phyloP scores from a whole-genome alignment of 1,140 invertebrate species.

The Andricus grossulariae region DNA sequence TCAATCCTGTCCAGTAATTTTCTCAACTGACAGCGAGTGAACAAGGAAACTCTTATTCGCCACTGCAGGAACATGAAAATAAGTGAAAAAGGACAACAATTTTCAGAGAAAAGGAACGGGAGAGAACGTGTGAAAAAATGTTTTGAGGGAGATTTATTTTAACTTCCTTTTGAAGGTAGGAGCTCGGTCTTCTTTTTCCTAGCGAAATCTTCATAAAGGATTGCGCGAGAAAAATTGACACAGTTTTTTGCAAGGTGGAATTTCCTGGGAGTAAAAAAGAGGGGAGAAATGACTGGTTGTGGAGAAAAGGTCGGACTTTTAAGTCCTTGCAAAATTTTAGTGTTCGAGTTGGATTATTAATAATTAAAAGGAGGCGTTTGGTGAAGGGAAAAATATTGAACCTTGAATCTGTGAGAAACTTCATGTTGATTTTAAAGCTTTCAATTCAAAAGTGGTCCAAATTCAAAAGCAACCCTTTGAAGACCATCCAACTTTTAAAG shows the following conservation, averaged over 20 bases:
- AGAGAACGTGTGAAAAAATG: neutral
- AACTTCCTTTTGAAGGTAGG: neutral
- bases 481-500: too few relatives aligned
- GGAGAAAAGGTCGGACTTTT: constrained; percentile 1
- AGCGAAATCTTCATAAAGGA: constrained; percentile 5
- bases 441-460: too few relatives aligned
- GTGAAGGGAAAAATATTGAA: neutral
- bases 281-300: constrained; percentile 3
- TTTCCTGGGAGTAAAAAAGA: neutral
- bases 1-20: constrained; percentile 23
- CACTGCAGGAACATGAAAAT: constrained; percentile 4
- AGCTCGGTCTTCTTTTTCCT: neutral
- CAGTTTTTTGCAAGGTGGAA: constrained; percentile 27
- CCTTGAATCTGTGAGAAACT: neutral
- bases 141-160: neutral
- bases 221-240: constrained; percentile 29
- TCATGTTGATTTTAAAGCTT: neutral
- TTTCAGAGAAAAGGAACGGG: constrained; percentile 4
- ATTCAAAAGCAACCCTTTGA: too few relatives aligned
- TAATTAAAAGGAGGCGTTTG: neutral
- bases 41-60: constrained; percentile 39
- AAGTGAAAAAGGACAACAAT: constrained; percentile 22
- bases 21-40: constrained; percentile 15
- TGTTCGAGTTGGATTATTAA: neutral
- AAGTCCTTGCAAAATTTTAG: constrained; percentile 3